Conservation (phyloP, 2,888 invertebrate genomes). For the Molorchus minor region DNA sequence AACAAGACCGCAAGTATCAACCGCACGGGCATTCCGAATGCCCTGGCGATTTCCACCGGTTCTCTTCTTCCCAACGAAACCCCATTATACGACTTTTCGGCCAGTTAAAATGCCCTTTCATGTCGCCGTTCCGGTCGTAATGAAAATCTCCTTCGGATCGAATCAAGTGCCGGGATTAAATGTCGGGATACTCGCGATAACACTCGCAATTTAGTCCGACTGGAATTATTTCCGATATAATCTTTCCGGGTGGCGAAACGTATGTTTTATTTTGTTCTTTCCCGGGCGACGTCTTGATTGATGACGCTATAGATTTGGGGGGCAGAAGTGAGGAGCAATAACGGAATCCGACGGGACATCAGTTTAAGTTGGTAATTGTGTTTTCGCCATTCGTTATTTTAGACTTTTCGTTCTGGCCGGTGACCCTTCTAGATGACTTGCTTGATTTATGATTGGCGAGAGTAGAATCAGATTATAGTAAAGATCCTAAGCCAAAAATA, state of each 20-base stretch:
- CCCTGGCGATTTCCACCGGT: too few species aligned
- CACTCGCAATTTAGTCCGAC: slow-evolving; percentile 4
- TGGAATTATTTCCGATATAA: slow-evolving; percentile 16
- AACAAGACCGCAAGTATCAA: too few species aligned
- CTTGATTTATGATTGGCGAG: too few species aligned
- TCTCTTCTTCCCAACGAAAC: too few species aligned
- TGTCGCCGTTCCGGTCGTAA: neutral
- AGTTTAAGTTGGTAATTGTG: neutral
- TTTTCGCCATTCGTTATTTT: neutral
- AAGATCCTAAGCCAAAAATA: too few species aligned
- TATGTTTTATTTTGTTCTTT: slow-evolving; percentile 7
- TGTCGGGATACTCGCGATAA: neutral
- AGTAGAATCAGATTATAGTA: too few species aligned
- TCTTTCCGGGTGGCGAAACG: neutral
- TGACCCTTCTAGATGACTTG: too few species aligned
- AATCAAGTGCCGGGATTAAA: slow-evolving; percentile 2
- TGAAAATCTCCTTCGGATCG: neutral
- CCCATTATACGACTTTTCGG: too few species aligned
- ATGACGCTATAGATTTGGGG: slow-evolving; percentile 3
- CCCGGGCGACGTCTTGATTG: slow-evolving; percentile 3
- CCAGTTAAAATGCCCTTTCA: too few species aligned
- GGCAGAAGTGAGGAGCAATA: neutral
- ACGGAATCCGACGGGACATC: slow-evolving; percentile 3
- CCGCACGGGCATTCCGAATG: too few species aligned
- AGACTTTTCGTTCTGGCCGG: too few species aligned